These are phyloP conservation scores for Cerceris ruficornis DNA, from an alignment of 2,888 invertebrate species.

Conservation along the genomic window DNA sequence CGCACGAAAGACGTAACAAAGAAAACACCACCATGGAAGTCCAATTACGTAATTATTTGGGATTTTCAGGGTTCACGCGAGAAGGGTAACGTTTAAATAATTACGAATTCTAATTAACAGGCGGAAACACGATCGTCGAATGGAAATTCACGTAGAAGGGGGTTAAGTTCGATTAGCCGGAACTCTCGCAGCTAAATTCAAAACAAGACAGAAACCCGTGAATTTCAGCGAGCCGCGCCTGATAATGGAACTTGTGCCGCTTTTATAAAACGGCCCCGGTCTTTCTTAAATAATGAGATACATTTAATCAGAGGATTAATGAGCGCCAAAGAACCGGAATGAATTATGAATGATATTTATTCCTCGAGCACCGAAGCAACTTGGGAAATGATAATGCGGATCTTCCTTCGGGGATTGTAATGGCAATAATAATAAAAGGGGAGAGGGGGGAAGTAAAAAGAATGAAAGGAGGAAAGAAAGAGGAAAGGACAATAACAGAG, in stretches of 20 bases:
- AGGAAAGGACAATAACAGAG: constrained; percentile 22
- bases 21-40: neutral
- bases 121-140: constrained; percentile 48
- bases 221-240: constrained; percentile 43
- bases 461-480: neutral
- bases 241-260: constrained; percentile 62
- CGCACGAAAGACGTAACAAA: neutral
- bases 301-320: constrained; percentile 78
- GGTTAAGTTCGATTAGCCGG: constrained; percentile 46
- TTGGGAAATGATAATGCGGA: constrained; percentile 69
- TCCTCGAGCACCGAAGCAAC: constrained; percentile 68
- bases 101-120: constrained; percentile 49
- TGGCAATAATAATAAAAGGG: constrained; percentile 50
- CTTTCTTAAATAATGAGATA: constrained; percentile 74
- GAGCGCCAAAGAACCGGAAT: constrained; percentile 75
- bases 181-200: constrained; percentile 53
- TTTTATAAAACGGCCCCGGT: constrained; percentile 57
- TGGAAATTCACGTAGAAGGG: constrained; percentile 10
- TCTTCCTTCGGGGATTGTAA: constrained; percentile 60
- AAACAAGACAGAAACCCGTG: constrained; percentile 50
- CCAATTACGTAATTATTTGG: no score
- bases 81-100: neutral
- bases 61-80: neutral
- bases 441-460: no score
- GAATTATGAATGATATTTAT: constrained; percentile 78